Conservation (phyloP, 2,113 vertebrate genomes). For the Calidris pygmaea region DNA sequence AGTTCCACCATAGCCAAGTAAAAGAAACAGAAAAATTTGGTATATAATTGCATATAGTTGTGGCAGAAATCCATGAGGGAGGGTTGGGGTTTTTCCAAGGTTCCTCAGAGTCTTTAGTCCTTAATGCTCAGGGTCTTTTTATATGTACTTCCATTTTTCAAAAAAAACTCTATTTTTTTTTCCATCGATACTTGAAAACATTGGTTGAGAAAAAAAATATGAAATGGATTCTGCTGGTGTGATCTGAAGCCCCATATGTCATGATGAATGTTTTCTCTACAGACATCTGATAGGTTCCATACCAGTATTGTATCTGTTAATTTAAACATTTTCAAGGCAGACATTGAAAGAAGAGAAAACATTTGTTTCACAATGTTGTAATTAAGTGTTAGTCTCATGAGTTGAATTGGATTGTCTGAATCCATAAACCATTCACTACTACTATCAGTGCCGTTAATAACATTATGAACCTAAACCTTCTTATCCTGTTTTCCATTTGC, state of each 20-base stretch:
- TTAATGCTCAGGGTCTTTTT: not conserved
- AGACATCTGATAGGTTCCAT: not conserved
- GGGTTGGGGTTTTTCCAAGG: not conserved
- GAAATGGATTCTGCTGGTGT: not conserved
- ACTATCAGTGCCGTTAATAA: not conserved
- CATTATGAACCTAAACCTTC: not conserved
- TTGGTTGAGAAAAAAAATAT: not conserved
- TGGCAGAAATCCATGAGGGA: not conserved
- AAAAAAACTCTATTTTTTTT: not conserved
- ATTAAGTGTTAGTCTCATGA: not conserved
- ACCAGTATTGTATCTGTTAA: not conserved
- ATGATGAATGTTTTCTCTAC: not conserved
- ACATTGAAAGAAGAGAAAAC: not conserved
- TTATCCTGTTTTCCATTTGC: not conserved
- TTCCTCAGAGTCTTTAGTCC: not conserved
- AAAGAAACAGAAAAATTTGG: not conserved
- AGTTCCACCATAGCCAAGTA: not conserved
- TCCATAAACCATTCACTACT: not conserved
- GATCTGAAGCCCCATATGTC: not conserved
- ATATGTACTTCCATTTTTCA: not conserved
- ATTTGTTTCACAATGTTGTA: not conserved
- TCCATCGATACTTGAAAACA: not conserved
- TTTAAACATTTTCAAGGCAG: not conserved
- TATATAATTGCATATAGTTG: not conserved
- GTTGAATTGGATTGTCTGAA: conserved; percentile 24